Evolutionary conservation across 53 echinoderm and acorn worm species (phyloP), one percentile per base, ranked within the genome.

Genomic region (Actinopyga echinites): DNA sequence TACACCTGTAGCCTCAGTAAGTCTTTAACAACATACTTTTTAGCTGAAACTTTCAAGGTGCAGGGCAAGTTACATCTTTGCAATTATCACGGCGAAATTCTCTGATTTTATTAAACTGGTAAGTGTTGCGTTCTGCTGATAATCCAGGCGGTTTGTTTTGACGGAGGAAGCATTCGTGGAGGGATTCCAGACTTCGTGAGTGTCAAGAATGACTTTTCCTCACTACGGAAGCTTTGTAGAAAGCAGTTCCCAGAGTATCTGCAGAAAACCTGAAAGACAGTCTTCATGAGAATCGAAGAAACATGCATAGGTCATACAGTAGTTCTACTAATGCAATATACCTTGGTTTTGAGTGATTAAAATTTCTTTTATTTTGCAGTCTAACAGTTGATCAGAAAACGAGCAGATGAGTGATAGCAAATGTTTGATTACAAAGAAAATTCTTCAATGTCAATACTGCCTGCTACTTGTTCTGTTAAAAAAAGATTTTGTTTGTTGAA

Each of bases 201-300:
- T 38, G 42, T 12, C 62, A 28, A 10, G 37, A 33, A 29, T 30
- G 34, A 13, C 34, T 37, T 22, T 40, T 82, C 62, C 64, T 64
- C 29, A 36, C 42, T 26, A 23, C 82, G 4, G 19, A 29, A 35
- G 19, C 23, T 28, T 40, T 62, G 25, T 35, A 63, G 37, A 64
- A 82, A 9, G 63, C 82, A 34, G 28, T 63, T 31, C 82, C 65
- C 21, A 64, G 82, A 8, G 61, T 43, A 30, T 74, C 75, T 28
- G 80, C 59, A 40, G 60, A 31, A 73, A 52, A 86, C 66, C 86
- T 60, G 61, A 26, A 26, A 60, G 24, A 29, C 61, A 60, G 5
- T 26, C 29, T 2, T 22, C 22, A 0, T 24, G 7, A 60, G 5
- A 60, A 60, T 26, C 13, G 7, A 60, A 60, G 29, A 60, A 24